Evolutionary conservation across 1,140 invertebrate species (phyloP).

Genomic region (Trinorchestia longiramus): DNA sequence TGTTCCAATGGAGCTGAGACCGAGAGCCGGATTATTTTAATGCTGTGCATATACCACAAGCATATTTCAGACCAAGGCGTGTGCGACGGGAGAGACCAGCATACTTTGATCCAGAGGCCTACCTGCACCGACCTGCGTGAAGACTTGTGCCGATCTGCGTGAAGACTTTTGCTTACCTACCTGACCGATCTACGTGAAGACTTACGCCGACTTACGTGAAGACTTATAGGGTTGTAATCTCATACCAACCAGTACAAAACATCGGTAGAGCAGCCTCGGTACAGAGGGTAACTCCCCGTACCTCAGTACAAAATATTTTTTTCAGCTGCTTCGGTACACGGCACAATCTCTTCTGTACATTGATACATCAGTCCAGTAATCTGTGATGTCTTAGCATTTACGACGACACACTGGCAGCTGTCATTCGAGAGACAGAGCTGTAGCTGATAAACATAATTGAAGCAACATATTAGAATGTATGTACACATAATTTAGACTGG

Average conservation of each 20-base stretch:
- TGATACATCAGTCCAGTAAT: background rate
- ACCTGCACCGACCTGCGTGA: background rate
- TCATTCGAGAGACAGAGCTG: background rate
- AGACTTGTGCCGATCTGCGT: background rate
- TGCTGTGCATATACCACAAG: background rate
- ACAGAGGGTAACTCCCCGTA: background rate
- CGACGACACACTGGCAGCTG: background rate
- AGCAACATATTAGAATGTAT: too few relatives aligned
- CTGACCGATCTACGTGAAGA: background rate
- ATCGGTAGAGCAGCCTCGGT: background rate
- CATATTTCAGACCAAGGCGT: background rate
- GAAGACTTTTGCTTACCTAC: background rate
- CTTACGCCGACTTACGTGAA: background rate
- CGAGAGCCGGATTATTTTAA: constrained; percentile 31
- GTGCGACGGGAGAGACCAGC: background rate
- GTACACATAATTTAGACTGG: too few relatives aligned
- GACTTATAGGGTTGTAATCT: too few relatives aligned
- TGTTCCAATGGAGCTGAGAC: constrained; percentile 13
- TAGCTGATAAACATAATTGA: too few relatives aligned
- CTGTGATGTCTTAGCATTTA: background rate
- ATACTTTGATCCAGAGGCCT: background rate
- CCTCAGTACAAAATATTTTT: background rate
- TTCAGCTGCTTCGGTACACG: background rate
- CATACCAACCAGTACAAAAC: background rate
- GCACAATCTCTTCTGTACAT: background rate